phyloP scores from a whole-genome alignment of 1,140 invertebrate genomes.

The Homalodisca vitripennis region DNA sequence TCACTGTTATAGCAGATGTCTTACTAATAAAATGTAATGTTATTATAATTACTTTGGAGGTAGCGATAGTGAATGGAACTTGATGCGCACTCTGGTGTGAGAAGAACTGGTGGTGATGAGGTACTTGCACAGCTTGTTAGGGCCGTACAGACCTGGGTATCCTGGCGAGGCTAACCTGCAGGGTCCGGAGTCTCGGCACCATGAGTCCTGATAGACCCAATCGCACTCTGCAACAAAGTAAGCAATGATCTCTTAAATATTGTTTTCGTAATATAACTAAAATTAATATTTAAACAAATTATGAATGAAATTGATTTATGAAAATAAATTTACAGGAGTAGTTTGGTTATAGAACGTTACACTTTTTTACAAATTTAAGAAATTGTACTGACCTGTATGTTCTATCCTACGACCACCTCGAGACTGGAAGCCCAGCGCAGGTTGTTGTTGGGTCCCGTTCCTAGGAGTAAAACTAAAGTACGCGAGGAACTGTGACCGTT shows the following conservation, averaged over 20 bases:
- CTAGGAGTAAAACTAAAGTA: slow-evolving; percentile 77
- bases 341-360: too few relatives aligned
- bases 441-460: slow-evolving; percentile 52
- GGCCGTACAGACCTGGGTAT: slow-evolving; percentile 74
- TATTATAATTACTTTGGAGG: slow-evolving; percentile 71
- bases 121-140: slow-evolving; percentile 68
- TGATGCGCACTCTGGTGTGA: slow-evolving; percentile 61
- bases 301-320: too few relatives aligned
- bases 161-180: slow-evolving; percentile 72
- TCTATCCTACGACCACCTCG: slow-evolving; percentile 64
- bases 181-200: slow-evolving; percentile 54
- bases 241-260: too few relatives aligned
- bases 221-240: slow-evolving; percentile 62
- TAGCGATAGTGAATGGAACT: slow-evolving; percentile 64
- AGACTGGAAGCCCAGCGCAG: slow-evolving; percentile 63
- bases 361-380: too few relatives aligned
- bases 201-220: slow-evolving; percentile 72
- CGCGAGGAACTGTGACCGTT: slow-evolving; percentile 71
- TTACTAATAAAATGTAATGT: too few relatives aligned
- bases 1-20: too few relatives aligned
- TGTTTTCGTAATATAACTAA: too few relatives aligned
- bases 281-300: too few relatives aligned
- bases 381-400: slow-evolving; percentile 63
- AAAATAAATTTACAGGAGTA: too few relatives aligned
- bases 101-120: slow-evolving; percentile 64